These are phyloP conservation scores for Oryzias melastigma DNA, from an alignment of 2,113 vertebrate species.

Conservation along the genomic window DNA sequence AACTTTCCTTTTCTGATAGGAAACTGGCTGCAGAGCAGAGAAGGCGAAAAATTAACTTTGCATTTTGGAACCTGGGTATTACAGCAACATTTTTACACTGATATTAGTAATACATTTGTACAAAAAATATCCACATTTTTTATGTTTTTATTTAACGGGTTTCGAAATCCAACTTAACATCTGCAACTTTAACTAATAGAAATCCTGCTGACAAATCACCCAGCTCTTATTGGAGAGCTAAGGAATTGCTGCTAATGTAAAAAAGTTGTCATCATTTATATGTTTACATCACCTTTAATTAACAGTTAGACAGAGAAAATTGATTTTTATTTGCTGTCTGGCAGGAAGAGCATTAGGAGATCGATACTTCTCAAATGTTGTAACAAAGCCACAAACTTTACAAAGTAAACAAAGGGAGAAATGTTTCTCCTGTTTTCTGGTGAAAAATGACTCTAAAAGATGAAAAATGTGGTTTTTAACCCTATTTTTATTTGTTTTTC, in stretches of 20 bases:
- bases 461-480: too few species aligned
- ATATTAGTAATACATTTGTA: too few species aligned
- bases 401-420: neutral
- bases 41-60: conserved; percentile 17
- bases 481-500: too few species aligned
- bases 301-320: neutral
- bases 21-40: conserved; percentile 6
- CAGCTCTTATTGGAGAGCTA: too few species aligned
- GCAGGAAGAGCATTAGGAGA: neutral
- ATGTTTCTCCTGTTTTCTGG: too few species aligned
- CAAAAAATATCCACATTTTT: too few species aligned
- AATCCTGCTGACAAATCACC: too few species aligned
- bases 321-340: neutral
- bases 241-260: neutral
- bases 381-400: conserved; percentile 1
- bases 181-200: too few species aligned
- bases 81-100: too few species aligned
- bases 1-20: conserved; percentile 29
- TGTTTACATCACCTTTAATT: neutral
- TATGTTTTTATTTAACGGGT: too few species aligned
- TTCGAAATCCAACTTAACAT: too few species aligned
- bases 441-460: too few species aligned
- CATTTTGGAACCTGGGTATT: conserved; percentile 12
- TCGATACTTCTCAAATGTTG: conserved; percentile 1
- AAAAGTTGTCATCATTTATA: conserved; percentile 1